A percentile compares a stretch with the other conserved stretches of the same genome.
phyloP scores from a whole-genome alignment of 35 echinoderm and acorn worm genomes.

The Amphiura filiformis region DNA sequence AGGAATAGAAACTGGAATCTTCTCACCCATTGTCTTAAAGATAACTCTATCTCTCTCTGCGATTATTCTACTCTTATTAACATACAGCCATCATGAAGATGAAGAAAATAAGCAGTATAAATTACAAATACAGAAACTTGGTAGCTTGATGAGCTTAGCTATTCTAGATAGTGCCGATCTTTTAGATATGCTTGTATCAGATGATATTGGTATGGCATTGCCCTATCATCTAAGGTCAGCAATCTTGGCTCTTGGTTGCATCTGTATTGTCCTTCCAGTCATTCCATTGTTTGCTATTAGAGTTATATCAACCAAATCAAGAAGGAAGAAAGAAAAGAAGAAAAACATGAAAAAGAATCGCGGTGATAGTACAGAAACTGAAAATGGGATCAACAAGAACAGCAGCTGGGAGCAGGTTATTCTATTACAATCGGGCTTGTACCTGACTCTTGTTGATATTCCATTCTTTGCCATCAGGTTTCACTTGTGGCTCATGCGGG shows the following conservation, averaged over 20 bases:
- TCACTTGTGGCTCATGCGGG: conserved; percentile 63
- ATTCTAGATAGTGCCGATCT: conserved; percentile 78
- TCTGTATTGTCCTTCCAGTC: conserved; percentile 69
- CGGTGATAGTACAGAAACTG: not conserved
- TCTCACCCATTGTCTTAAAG: conserved; percentile 60
- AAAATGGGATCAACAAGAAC: not conserved
- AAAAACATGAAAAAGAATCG: conserved; percentile 7
- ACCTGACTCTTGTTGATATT: conserved; percentile 67
- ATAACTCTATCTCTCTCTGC: conserved; percentile 75
- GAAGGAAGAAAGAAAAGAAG: conserved; percentile 9
- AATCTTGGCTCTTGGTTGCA: conserved; percentile 68
- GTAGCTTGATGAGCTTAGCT: conserved; percentile 55
- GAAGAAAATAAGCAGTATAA: conserved; percentile 55
- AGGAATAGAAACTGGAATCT: conserved; percentile 39
- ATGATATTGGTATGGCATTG: not conserved
- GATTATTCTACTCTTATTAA: conserved; percentile 55
- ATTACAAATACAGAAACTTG: conserved; percentile 69
- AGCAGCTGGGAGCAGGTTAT: conserved; percentile 48
- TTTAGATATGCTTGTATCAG: conserved; percentile 52
- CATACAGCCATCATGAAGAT: conserved; percentile 84
- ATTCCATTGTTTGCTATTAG: conserved; percentile 69
- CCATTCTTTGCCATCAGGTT: conserved; percentile 80
- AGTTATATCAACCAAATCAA: conserved; percentile 33
- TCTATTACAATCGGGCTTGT: conserved; percentile 64
- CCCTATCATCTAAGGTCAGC: conserved; percentile 37